These are phyloP conservation scores for Thymelicus acteon DNA, from an alignment of 2,888 invertebrate genomes.

Conservation along the genomic window DNA sequence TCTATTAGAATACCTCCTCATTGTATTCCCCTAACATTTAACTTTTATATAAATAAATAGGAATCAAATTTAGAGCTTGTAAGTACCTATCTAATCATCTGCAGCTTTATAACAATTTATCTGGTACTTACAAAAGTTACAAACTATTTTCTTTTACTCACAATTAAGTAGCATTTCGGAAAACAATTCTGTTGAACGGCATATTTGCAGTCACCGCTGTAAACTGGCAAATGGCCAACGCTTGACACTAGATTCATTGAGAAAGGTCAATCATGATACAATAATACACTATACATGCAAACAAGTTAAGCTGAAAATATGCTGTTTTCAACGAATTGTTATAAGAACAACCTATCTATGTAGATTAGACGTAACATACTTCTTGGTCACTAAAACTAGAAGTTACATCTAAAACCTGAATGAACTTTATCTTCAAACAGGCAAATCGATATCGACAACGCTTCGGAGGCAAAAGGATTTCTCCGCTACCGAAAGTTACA, in stretches of 20 bases:
- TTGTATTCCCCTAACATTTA: background rate
- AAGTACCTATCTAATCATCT: background rate
- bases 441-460: constrained; percentile 78
- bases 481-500: constrained; percentile 60
- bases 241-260: constrained; percentile 43
- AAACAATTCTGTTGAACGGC: constrained; percentile 69
- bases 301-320: constrained; percentile 37
- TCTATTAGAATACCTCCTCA: background rate
- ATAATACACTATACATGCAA: constrained; percentile 51
- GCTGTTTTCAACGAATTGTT: no score
- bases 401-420: constrained; percentile 17
- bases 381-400: constrained; percentile 42
- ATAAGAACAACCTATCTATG: no score
- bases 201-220: constrained; percentile 60
- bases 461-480: constrained; percentile 71
- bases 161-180: constrained; percentile 57
- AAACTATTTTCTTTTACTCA: constrained; percentile 26
- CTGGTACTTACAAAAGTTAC: constrained; percentile 4
- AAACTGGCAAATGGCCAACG: constrained; percentile 67
- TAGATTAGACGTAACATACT: constrained; percentile 20
- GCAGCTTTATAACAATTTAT: constrained; percentile 27
- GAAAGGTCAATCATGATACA: constrained; percentile 61
- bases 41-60: background rate
- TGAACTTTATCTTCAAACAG: constrained; percentile 74
- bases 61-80: no score